A percentile compares a stretch with the other conserved stretches of the same genome.
These are phyloP conservation scores for Pollenia angustigena DNA, from an alignment of 2,888 invertebrate species.

Conservation along the genomic window DNA sequence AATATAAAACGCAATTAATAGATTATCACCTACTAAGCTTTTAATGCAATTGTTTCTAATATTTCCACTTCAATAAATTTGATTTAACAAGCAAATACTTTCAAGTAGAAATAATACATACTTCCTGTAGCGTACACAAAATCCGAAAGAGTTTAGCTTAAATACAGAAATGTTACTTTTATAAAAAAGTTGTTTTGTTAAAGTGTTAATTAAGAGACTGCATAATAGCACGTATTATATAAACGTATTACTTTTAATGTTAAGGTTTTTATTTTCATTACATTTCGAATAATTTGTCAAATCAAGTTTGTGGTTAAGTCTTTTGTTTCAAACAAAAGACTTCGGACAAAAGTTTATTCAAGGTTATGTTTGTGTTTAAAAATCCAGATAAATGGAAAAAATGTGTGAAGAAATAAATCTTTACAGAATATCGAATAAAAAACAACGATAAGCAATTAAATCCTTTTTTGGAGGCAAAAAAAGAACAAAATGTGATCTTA, in stretches of 20 bases:
- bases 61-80: no score
- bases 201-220: neutral
- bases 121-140: neutral
- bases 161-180: neutral
- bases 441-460: neutral
- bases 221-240: no score
- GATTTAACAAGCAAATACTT: no score
- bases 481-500: neutral
- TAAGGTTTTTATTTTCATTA: neutral
- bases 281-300: neutral
- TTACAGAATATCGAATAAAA: neutral
- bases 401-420: neutral
- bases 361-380: neutral
- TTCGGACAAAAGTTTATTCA: neutral
- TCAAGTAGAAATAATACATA: no score
- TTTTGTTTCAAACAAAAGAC: neutral
- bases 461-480: no score
- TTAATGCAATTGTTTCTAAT: no score
- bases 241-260: no score
- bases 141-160: neutral
- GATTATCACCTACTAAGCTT: no score
- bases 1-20: no score
- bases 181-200: neutral
- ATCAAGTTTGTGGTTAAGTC: conserved; percentile 6
- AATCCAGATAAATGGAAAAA: neutral